Evolutionary conservation across 2,113 vertebrate genomes (phyloP), one percentile per base, ranked within the genome.

Genomic region (Enhydra lutris): DNA sequence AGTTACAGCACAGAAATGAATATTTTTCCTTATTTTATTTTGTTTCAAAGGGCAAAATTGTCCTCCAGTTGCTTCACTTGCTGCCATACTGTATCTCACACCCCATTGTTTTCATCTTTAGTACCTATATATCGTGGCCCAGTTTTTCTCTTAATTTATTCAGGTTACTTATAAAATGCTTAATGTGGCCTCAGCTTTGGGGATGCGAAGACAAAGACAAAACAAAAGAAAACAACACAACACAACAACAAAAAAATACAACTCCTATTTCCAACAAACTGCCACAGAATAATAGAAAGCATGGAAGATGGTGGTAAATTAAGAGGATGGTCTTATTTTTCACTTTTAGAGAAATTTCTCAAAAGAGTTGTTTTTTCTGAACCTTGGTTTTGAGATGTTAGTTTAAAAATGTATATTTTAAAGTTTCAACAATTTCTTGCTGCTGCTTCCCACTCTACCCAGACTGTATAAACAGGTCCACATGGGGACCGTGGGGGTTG

Each of bases 131-230:
- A 85, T 73, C 55, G 42, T 86, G 23, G 59, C 31, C 13, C 24
- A 74, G 36, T 90, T 95, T 89, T 92, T 90, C n/a, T 96, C 12
- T 81, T 91, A 67, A 95, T 95, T 90, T 87, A 87, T 87, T 90
- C 61, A 83, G 12, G 26, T 76, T 94, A 89, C 94, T 97, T 90
- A 79, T 76, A 92, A 36, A 88, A 71, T 85, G 42, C 15, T 81
- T 85, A 91, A 80, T 93, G 26, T 91, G 45, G 21, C 57, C 42
- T 89, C 52, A 13, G 67, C 76, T 50, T 34, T 45, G 36, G 4
- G 29, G 21, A 69, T 94, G 59, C 39, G 23, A 91, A 81, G 59
- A 84, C 36, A 79, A 36, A 79, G 78, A 69, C 36, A 65, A 83
- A 78, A 91, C 45, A 74, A 81, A 34, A 67, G 14, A 34, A 67